Evolutionary conservation across 2,113 vertebrate genomes (phyloP).

Genomic region (Raja brachyura): DNA sequence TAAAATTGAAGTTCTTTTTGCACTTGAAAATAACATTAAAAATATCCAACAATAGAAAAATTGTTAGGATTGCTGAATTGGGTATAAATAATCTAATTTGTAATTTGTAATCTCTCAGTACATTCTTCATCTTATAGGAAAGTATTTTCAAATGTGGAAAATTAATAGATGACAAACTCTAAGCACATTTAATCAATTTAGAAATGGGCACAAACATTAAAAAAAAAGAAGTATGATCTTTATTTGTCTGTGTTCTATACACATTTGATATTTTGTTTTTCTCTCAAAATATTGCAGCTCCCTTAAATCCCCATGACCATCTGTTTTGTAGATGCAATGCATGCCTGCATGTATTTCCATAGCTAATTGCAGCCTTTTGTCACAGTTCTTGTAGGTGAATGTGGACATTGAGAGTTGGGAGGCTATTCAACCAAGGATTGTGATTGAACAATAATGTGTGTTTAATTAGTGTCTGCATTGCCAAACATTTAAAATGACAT

Average conservation of each 20-base stretch:
- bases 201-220: neutral
- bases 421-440: neutral
- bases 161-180: neutral
- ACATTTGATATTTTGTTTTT: neutral
- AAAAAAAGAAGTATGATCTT: neutral
- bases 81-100: too few relatives aligned
- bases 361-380: neutral
- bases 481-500: neutral
- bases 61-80: neutral
- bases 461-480: neutral
- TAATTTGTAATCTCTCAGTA: neutral
- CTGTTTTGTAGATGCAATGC: neutral
- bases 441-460: neutral
- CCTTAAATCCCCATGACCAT: neutral
- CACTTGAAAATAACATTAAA: conserved; percentile 5
- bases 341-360: neutral
- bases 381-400: neutral
- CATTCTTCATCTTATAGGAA: neutral
- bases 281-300: neutral
- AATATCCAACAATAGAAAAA: neutral
- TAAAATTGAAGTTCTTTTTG: conserved; percentile 5
- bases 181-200: neutral
- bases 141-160: neutral
- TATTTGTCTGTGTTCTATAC: neutral
- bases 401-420: neutral